These are phyloP conservation scores for Archocentrus centrarchus DNA, from an alignment of 2,113 vertebrate species.

Conservation along the genomic window DNA sequence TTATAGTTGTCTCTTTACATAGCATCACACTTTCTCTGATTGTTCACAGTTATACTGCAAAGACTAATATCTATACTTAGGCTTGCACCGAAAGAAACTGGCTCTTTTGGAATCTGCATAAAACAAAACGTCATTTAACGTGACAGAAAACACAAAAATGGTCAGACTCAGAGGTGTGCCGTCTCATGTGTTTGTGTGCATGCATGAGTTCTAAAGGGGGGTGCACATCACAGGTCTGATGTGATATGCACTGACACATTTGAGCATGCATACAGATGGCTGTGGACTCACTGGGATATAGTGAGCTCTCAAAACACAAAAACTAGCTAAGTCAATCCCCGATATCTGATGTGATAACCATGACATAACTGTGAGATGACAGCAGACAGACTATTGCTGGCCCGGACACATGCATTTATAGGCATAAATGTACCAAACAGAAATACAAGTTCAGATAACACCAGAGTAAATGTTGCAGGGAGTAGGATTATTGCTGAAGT, in stretches of 20 bases:
- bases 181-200: background rate
- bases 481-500: background rate
- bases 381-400: constrained; percentile 30
- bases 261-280: constrained; percentile 3
- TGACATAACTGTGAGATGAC: constrained; percentile 55
- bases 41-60: constrained; percentile 44
- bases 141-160: background rate
- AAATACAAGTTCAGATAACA: background rate
- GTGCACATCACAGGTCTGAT: background rate
- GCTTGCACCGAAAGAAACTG: background rate
- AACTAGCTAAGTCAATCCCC: constrained; percentile 40
- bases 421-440: background rate
- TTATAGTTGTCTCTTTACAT: constrained; percentile 60
- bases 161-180: constrained; percentile 20
- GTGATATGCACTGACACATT: constrained; percentile 40
- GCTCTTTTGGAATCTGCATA: constrained; percentile 7
- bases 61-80: constrained; percentile 58
- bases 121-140: background rate
- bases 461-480: background rate
- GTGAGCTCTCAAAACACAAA: constrained; percentile 10
- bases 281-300: background rate
- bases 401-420: background rate
- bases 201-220: background rate
- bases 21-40: constrained; percentile 56
- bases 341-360: constrained; percentile 63